Conservation (phyloP, 2,888 invertebrate genomes). For the Acronicta leporina region DNA sequence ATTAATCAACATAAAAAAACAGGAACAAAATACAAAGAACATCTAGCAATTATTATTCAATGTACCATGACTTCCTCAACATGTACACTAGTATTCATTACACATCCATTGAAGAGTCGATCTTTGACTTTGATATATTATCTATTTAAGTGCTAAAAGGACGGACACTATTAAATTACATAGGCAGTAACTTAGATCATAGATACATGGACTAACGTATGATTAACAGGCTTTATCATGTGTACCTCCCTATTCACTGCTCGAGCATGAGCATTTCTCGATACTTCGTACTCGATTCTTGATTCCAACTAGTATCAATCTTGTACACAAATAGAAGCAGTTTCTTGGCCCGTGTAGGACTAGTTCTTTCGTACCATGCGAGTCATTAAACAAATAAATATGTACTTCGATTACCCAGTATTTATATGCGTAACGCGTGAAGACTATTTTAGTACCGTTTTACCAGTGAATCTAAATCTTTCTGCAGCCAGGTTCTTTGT, state of each 20-base stretch:
- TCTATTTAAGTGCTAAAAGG: slow-evolving; percentile 73
- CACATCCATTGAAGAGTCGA: slow-evolving; percentile 73
- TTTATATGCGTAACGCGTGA: slow-evolving; percentile 40
- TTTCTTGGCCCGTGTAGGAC: slow-evolving; percentile 47
- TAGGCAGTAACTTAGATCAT: slow-evolving; percentile 58
- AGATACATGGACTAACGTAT: slow-evolving; percentile 63
- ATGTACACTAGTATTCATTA: slow-evolving; percentile 70
- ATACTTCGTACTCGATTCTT: slow-evolving; percentile 33
- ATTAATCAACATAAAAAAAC: slow-evolving; percentile 8
- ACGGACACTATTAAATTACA: slow-evolving; percentile 68
- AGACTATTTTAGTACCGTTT: slow-evolving; percentile 41
- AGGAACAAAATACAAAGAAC: slow-evolving; percentile 30
- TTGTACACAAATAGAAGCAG: slow-evolving; percentile 52
- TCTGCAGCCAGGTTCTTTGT: slow-evolving; percentile 24
- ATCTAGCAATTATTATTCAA: slow-evolving; percentile 54
- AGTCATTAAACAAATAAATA: slow-evolving; percentile 53
- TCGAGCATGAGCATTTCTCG: slow-evolving; percentile 35
- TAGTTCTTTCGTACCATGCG: slow-evolving; percentile 45
- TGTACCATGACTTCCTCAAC: slow-evolving; percentile 67
- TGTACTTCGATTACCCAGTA: slow-evolving; percentile 30
- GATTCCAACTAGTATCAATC: slow-evolving; percentile 47
- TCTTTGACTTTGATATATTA: slow-evolving; percentile 76
- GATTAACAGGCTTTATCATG: slow-evolving; percentile 64
- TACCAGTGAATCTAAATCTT: slow-evolving; percentile 27
- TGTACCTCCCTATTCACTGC: slow-evolving; percentile 44